Base-by-base conservation (phyloP, 2,113 vertebrate genomes). In the Dinomys branickii region DNA sequence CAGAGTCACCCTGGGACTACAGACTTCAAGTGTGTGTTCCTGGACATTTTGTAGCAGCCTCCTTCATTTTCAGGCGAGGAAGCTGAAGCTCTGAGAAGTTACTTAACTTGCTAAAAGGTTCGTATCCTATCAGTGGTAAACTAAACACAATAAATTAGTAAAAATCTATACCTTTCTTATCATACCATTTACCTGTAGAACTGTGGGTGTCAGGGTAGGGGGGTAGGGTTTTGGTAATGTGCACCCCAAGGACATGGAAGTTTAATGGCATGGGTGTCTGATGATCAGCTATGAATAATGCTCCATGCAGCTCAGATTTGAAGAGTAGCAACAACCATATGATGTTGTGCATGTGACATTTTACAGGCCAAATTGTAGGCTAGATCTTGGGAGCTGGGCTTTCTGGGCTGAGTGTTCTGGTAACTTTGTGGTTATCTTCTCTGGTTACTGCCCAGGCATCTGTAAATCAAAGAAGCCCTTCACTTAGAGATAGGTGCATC, bases 381-480 rank as follows among this genome's bases (percentile, higher is more conserved):
- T 65, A 35, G 78, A 41, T 85, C 73, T 89, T 73, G 80, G 78
- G 86, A 56, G 63, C 33, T 7, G 47, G 95, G 85, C 77, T 94
- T 85, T 94, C 50, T 75, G 90, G 80, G 90, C 50, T 65, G 92
- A 90, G 73, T 80, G n/a, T 81, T 88, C 90, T 0, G 0, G 73
- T 85, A 88, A 50, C n/a, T 38, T 54, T 93, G 78, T 91, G n/a
- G 92, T 97, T 98, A 41, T 83, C 93, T 96, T 17, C 75, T 59
- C 50, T 2, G 88, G 54, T 3, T 3, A 54, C 96, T 96, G 92
- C 92, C 54, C 71, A 84, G n/a, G 89, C 67, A 94, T 97, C 97
- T 98, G 95, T 94, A 98, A 98, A 98, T 90, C 94, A 98, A 96
- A 97, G 96, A 85, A 95, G 88, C 93, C 90, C 95, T 98, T 65